Conservation (phyloP, 2,797 vertebrate genomes). For the Trematomus bernacchii region DNA sequence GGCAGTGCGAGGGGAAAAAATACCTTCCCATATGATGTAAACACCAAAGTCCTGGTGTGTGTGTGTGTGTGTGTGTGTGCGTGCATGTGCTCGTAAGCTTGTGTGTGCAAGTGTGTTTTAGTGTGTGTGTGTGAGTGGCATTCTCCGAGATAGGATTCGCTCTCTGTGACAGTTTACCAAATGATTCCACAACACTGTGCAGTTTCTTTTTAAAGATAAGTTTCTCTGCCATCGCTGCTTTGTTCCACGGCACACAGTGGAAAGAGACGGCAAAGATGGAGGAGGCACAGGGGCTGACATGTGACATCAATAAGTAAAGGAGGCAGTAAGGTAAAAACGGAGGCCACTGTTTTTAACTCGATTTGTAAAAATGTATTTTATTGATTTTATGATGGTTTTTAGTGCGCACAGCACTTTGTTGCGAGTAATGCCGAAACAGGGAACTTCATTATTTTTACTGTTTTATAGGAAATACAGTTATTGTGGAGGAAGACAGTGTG, state of each 20-base stretch:
- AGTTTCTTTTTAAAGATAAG: conserved; percentile 74
- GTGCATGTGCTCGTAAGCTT: conserved; percentile 20
- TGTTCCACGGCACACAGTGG: conserved; percentile 65
- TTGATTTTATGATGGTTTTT: conserved; percentile 48
- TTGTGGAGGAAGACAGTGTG: background rate
- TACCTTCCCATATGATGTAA: conserved; percentile 87
- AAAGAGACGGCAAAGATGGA: conserved; percentile 44
- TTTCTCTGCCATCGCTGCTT: conserved; percentile 69
- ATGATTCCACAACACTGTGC: conserved; percentile 73
- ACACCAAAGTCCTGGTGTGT: conserved; percentile 70
- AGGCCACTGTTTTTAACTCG: conserved; percentile 36
- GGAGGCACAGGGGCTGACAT: conserved; percentile 40
- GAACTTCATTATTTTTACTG: conserved; percentile 37
- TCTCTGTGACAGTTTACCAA: conserved; percentile 74
- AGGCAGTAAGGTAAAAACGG: conserved; percentile 11
- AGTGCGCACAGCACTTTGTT: conserved; percentile 27
- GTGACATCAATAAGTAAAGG: conserved; percentile 50
- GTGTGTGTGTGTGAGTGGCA: conserved; percentile 53
- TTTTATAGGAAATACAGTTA: conserved; percentile 31
- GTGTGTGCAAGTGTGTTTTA: conserved; percentile 14
- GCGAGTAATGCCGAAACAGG: conserved; percentile 32
- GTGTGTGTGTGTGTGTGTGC: conserved; percentile 60
- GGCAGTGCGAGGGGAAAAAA: conserved; percentile 85
- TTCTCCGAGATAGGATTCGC: conserved; percentile 69
- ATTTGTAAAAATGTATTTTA: conserved; percentile 29